Percentiles rank a stretch among this genome's conserved stretches.
Conservation (phyloP, 2,113 vertebrate genomes). For the Apaloderma vittatum region DNA sequence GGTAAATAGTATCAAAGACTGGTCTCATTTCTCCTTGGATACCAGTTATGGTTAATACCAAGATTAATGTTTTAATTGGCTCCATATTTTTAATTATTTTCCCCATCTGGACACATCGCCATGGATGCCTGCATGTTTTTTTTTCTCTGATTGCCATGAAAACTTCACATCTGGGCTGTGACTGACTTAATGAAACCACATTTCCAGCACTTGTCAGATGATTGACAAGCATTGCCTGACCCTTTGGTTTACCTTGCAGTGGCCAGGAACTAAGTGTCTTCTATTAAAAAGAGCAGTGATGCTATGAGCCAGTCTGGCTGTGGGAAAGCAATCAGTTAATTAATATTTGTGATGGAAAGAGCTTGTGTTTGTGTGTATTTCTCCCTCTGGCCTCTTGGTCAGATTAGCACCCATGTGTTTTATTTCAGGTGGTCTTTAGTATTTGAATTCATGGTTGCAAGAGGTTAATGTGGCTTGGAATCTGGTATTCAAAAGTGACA, state of each 20-base stretch:
- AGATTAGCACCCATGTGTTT: background rate
- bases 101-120: background rate
- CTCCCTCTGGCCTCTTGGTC: background rate
- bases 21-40: background rate
- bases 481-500: background rate
- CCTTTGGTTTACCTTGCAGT: background rate
- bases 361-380: background rate
- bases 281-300: background rate
- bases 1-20: background rate
- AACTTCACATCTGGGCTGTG: background rate
- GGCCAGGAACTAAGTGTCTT: background rate
- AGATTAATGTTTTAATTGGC: background rate
- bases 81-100: background rate
- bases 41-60: background rate
- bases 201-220: background rate
- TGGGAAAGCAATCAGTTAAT: background rate
- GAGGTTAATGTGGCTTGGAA: fast-evolving
- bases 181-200: background rate
- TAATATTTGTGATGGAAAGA: background rate
- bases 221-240: background rate
- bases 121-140: no score
- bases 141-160: background rate
- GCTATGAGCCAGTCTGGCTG: background rate
- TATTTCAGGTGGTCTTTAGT: background rate
- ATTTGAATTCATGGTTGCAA: background rate